Evolutionary conservation across 2,888 invertebrate species (phyloP).

Genomic region (Deroplatys truncata): DNA sequence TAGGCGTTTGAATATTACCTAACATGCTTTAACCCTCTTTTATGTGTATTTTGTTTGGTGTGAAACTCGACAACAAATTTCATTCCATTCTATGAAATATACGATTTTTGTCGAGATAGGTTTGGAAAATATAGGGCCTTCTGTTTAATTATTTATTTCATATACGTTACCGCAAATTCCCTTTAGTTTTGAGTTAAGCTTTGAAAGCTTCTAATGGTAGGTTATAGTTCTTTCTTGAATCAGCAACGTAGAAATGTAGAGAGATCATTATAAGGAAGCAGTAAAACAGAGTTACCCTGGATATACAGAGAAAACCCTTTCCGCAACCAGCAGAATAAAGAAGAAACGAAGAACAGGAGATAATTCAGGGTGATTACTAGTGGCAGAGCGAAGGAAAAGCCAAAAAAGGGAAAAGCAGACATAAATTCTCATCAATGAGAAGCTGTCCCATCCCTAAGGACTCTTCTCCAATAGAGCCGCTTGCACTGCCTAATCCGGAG

Average conservation of each 20-base stretch:
- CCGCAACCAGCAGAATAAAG: background rate
- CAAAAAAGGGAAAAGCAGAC: background rate
- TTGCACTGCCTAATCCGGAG: background rate
- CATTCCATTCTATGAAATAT: too few species aligned
- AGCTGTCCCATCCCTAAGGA: background rate
- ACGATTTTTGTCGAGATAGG: too few species aligned
- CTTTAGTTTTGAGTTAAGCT: too few species aligned
- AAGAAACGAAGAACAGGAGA: background rate
- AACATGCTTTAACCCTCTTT: too few species aligned
- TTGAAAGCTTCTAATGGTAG: too few species aligned
- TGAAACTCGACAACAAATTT: too few species aligned
- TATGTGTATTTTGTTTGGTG: too few species aligned
- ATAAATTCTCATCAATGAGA: constrained; percentile 8
- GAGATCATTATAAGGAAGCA: background rate
- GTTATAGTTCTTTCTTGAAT: too few species aligned
- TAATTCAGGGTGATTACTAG: background rate
- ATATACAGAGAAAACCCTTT: background rate
- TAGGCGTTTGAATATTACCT: too few species aligned
- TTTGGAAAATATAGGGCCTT: too few species aligned
- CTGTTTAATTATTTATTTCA: too few species aligned
- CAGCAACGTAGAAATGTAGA: background rate
- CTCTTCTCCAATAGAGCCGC: background rate
- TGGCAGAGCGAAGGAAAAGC: background rate
- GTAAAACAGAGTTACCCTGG: background rate
- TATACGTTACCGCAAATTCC: too few species aligned